phyloP scores from a whole-genome alignment of 2,113 vertebrate species.

The Morone chrysops region DNA sequence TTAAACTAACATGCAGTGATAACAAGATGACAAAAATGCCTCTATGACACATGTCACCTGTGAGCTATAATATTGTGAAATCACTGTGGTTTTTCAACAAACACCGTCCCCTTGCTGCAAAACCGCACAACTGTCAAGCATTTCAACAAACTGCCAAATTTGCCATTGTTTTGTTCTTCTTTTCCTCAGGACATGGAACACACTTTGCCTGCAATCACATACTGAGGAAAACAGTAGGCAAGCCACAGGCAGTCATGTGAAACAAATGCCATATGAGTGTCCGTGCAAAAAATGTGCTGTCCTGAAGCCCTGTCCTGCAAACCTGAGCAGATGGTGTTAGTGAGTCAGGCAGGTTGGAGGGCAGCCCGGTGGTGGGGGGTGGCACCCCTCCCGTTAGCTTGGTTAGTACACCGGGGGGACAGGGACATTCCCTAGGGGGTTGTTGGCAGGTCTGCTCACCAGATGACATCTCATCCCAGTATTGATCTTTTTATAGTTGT shows the following conservation, averaged over 20 bases:
- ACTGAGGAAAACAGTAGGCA: constrained; percentile 56
- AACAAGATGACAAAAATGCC: constrained; percentile 34
- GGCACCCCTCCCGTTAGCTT: constrained; percentile 58
- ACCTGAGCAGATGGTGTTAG: constrained; percentile 79
- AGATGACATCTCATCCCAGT: constrained; percentile 84
- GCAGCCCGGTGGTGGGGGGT: constrained; percentile 51
- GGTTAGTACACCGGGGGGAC: constrained; percentile 70
- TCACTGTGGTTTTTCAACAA: constrained; percentile 30
- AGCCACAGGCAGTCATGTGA: constrained; percentile 73
- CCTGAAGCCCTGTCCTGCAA: constrained; percentile 65
- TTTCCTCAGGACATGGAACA: constrained; percentile 54
- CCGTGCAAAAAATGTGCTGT: constrained; percentile 51
- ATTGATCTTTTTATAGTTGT: constrained; percentile 83
- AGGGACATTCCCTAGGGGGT: constrained; percentile 72
- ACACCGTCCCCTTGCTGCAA: constrained; percentile 37
- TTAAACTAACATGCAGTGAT: constrained; percentile 15
- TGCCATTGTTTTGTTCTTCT: constrained; percentile 46
- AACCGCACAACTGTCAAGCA: constrained; percentile 52
- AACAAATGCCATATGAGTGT: constrained; percentile 66
- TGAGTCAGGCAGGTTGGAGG: constrained; percentile 77
- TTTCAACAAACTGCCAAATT: constrained; percentile 63
- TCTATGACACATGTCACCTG: constrained; percentile 50
- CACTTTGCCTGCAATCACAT: constrained; percentile 48
- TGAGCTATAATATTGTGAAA: constrained; percentile 42
- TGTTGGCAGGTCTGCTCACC: constrained; percentile 83